Conservation (phyloP, 37 sponge, comb jelly and placozoan genomes). For the Haliclona indistincta region DNA sequence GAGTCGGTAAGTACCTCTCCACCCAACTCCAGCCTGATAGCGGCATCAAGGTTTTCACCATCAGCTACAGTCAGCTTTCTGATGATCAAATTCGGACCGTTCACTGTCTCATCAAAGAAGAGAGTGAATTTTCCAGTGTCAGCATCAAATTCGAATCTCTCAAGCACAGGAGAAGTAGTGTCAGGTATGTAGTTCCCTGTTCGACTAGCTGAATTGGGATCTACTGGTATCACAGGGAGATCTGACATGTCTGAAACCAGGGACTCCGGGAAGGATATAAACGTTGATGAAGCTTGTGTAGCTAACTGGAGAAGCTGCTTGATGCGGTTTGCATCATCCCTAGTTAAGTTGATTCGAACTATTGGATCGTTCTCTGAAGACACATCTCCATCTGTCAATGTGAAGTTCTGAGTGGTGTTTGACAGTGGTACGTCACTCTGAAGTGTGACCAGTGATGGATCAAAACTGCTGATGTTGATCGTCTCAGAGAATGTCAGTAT, state of each 20-base stretch:
- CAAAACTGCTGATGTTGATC: slow-evolving; percentile 62
- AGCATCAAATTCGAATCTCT: slow-evolving; percentile 73
- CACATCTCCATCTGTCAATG: slow-evolving; percentile 49
- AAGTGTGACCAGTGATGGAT: slow-evolving; percentile 43
- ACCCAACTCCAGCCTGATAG: slow-evolving; percentile 40
- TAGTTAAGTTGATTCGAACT: slow-evolving; percentile 42
- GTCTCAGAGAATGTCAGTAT: slow-evolving; percentile 85
- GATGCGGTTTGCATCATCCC: slow-evolving; percentile 73
- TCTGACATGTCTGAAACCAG: slow-evolving; percentile 70
- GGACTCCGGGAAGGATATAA: slow-evolving; percentile 36
- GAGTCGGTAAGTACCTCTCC: neutral
- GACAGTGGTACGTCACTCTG: slow-evolving; percentile 10
- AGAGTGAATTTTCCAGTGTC: slow-evolving; percentile 70
- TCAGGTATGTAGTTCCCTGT: slow-evolving; percentile 54
- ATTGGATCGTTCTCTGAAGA: slow-evolving; percentile 47
- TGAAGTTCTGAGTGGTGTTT: slow-evolving; percentile 26
- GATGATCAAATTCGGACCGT: slow-evolving; percentile 42
- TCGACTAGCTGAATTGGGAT: neutral
- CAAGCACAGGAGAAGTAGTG: slow-evolving; percentile 45
- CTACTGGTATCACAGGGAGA: slow-evolving; percentile 45
- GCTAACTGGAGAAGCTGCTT: slow-evolving; percentile 63
- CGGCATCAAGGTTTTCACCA: slow-evolving; percentile 19
- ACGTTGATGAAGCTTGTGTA: slow-evolving; percentile 50
- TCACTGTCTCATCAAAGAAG: slow-evolving; percentile 84
- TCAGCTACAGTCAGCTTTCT: slow-evolving; percentile 47